Percentiles rank a stretch among this genome's conserved stretches.
Evolutionary conservation across 1,140 invertebrate species (phyloP).

Genomic region (Eufriesea mexicana): DNA sequence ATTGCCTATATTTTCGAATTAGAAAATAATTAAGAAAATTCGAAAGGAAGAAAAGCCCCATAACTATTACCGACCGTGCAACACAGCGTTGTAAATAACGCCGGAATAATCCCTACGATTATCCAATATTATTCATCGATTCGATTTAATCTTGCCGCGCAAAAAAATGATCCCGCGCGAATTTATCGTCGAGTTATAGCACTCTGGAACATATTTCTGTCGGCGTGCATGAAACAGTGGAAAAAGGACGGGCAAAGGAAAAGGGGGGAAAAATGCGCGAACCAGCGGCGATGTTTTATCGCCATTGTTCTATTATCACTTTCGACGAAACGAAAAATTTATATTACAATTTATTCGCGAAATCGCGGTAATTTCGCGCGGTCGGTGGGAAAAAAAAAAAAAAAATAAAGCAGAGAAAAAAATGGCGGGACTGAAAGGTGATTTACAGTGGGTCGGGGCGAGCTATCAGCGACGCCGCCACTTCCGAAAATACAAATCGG

Average conservation of each 20-base stretch:
- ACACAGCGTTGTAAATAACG: no score
- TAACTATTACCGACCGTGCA: no score
- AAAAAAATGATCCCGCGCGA: not conserved
- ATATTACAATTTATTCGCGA: slow-evolving; percentile 28
- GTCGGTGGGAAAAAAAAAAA: not conserved
- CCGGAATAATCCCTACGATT: no score
- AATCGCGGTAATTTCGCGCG: slow-evolving; percentile 7
- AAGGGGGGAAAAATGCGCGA: not conserved
- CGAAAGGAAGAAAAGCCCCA: no score
- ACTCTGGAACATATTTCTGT: not conserved
- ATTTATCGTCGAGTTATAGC: not conserved
- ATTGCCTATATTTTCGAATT: no score
- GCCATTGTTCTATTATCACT: slow-evolving; percentile 18
- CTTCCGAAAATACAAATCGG: slow-evolving; percentile 64
- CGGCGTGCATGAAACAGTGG: not conserved
- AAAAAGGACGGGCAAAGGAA: no score
- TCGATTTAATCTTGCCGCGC: not conserved
- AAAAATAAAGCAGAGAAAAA: no score
- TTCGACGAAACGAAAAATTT: slow-evolving; percentile 17
- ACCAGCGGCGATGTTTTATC: slow-evolving; percentile 2
- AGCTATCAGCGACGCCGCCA: slow-evolving; percentile 33
- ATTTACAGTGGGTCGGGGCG: slow-evolving; percentile 26
- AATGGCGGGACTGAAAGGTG: not conserved
- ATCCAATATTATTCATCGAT: not conserved
- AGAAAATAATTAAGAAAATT: no score